Base-by-base conservation (phyloP, 2,797 vertebrate species). In the Gila robusta region DNA sequence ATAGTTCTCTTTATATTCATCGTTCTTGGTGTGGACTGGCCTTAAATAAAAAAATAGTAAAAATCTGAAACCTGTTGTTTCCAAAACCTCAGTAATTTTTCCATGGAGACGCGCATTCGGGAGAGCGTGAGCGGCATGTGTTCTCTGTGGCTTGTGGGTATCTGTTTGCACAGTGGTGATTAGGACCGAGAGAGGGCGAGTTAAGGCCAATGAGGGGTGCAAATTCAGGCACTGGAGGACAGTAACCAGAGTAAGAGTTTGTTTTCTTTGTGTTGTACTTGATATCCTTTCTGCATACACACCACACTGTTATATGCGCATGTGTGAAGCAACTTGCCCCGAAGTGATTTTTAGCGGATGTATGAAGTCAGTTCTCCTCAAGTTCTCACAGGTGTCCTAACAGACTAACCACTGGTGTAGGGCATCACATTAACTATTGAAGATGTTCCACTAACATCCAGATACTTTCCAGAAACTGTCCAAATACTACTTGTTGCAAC, bases 141-240 rank as follows among this genome's bases (percentile, higher is more conserved):
- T 66, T 79, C 59, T 67, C 56, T 69, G 47, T 80, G 64, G 59
- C 77, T 81, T 69, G 81, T 82, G 41, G 41, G 47, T 73, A 70
- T 86, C 80, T 88, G 83, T 82, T 83, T 86, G 86, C 47, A 81
- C 39, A 72, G 54, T 35, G 54, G 79, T 85, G 79, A 88, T 87
- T 88, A 86, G 73, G 79, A 79, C 52, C 62, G 77, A 81, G 69
- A 88, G 76, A 87, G 73, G 39, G 39, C 49, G 41, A 35, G 52
- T 69, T 66, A 54, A 37, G 82, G 79, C 66, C 76, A 77, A 35
- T 67, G 56, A 83, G 37, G 32, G 69, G 66, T 78, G 72, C 64
- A 69, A 26, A 76, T 84, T 70, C 37, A n/a, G 86, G 71, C 52
- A 54, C 59, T 67, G 26, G 19, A 76, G 76, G 39, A 87, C 78